A percentile compares a stretch with the other conserved stretches of the same genome.
Evolutionary conservation across 1,140 invertebrate genomes (phyloP).

Genomic region (Macrotrachela quadricornifera): DNA sequence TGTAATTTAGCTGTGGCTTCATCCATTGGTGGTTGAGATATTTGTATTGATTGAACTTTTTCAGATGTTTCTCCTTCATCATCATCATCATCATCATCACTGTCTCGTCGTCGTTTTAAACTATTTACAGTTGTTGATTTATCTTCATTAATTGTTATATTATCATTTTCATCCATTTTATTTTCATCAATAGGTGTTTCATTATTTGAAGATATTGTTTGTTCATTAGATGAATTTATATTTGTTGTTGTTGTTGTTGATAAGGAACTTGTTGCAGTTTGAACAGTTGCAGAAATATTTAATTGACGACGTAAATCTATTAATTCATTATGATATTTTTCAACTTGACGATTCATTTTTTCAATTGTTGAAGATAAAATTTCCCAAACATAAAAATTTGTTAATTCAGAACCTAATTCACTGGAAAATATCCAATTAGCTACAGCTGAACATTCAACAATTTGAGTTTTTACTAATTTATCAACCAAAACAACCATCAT

Average conservation of each 20-base stretch:
- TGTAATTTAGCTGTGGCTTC: slow-evolving; percentile 74
- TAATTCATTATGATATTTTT: slow-evolving; percentile 32
- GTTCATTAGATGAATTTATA: no score
- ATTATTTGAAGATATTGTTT: slow-evolving; percentile 10
- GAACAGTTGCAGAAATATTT: no score
- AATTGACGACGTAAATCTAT: no score
- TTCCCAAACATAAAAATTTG: slow-evolving; percentile 85
- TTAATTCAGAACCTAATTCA: slow-evolving; percentile 78
- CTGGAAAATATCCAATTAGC: slow-evolving; percentile 96
- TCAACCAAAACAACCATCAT: slow-evolving; percentile 88
- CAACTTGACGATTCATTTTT: slow-evolving; percentile 77
- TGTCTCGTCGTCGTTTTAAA: slow-evolving; percentile 4
- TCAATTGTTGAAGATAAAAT: slow-evolving; percentile 80
- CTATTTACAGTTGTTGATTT: not conserved
- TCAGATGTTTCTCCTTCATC: slow-evolving; percentile 38
- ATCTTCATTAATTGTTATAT: slow-evolving; percentile 27
- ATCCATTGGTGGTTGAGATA: slow-evolving; percentile 30
- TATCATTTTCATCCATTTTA: slow-evolving; percentile 39
- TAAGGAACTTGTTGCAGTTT: no score
- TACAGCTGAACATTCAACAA: slow-evolving; percentile 82
- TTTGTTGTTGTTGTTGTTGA: no score
- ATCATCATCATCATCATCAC: slow-evolving; percentile 9
- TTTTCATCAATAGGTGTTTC: slow-evolving; percentile 43
- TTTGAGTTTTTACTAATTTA: slow-evolving; percentile 87
- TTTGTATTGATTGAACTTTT: slow-evolving; percentile 44